phyloP scores from a whole-genome alignment of 2,888 invertebrate species.

The Lasiommata megera region DNA sequence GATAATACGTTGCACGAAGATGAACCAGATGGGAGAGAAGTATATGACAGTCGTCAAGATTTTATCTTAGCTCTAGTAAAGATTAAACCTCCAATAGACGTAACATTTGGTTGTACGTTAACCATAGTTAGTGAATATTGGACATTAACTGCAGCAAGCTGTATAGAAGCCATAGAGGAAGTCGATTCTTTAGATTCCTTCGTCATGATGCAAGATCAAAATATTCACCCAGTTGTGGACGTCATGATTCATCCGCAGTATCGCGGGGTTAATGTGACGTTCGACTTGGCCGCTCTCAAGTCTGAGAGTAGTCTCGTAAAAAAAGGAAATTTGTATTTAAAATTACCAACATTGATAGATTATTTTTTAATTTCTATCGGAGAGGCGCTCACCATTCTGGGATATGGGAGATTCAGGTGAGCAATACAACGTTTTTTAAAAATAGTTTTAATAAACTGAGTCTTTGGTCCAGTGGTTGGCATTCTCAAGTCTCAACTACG shows the following conservation, averaged over 20 bases:
- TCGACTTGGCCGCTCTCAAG: slow-evolving; percentile 55
- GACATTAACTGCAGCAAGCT: slow-evolving; percentile 66
- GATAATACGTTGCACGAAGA: slow-evolving; percentile 17
- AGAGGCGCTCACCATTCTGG: slow-evolving; percentile 52
- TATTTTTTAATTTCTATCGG: slow-evolving; percentile 53
- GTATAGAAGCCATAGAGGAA: slow-evolving; percentile 62
- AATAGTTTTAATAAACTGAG: neutral
- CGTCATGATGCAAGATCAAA: slow-evolving; percentile 47
- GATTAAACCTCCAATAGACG: slow-evolving; percentile 44
- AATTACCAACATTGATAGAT: slow-evolving; percentile 47
- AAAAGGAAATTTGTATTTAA: slow-evolving; percentile 22
- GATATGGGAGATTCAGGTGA: slow-evolving; percentile 57
- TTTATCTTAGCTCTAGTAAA: slow-evolving; percentile 56
- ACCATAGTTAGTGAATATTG: slow-evolving; percentile 54
- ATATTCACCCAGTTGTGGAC: slow-evolving; percentile 44
- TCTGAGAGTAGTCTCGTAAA: slow-evolving; percentile 41
- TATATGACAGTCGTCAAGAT: slow-evolving; percentile 34
- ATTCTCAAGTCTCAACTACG: too few species aligned
- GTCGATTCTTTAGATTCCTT: slow-evolving; percentile 58
- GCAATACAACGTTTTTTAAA: neutral
- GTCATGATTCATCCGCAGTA: slow-evolving; percentile 57
- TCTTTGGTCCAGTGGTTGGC: neutral
- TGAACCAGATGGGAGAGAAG: slow-evolving; percentile 41
- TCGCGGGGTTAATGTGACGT: slow-evolving; percentile 43
- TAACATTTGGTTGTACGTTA: slow-evolving; percentile 60